A percentile compares a stretch with the other conserved stretches of the same genome.
Conservation (phyloP, 92 coral and sea anemone species). For the Pocillopora meandrina region DNA sequence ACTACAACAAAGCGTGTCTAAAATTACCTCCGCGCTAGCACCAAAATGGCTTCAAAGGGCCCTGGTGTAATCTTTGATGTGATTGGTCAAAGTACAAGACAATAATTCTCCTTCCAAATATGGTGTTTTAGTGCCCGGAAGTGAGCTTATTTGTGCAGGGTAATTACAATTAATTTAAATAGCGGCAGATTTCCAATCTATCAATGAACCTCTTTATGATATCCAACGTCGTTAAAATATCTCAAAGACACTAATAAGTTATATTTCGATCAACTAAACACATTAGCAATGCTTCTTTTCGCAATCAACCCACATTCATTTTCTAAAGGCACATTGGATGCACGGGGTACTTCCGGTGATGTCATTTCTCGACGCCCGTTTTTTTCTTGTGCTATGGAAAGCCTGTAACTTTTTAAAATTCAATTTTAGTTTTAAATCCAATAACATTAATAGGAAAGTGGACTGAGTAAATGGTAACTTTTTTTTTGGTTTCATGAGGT, state of each 20-base stretch:
- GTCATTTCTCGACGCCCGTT: background rate
- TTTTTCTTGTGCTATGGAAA: too few relatives aligned
- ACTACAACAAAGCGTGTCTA: conserved; percentile 33
- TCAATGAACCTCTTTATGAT: background rate
- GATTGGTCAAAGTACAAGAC: conserved; percentile 63
- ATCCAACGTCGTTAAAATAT: background rate
- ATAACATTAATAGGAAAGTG: too few relatives aligned
- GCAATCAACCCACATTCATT: background rate
- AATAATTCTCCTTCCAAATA: conserved; percentile 56
- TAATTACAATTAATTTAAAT: conserved; percentile 17
- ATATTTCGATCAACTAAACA: background rate
- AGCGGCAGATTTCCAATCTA: background rate
- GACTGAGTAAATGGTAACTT: too few relatives aligned
- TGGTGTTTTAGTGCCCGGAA: conserved; percentile 65
- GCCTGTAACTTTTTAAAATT: too few relatives aligned
- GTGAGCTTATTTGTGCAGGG: conserved; percentile 22
- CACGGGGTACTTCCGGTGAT: conserved; percentile 14
- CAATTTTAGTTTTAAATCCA: too few relatives aligned
- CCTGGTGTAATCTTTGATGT: conserved; percentile 22
- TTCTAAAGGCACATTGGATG: too few relatives aligned
- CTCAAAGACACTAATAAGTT: background rate
- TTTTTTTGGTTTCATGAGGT: too few relatives aligned
- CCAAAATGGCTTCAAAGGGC: conserved; percentile 47
- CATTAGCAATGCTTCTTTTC: too few relatives aligned
- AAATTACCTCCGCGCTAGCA: conserved; percentile 21